A percentile compares a stretch with the other conserved stretches of the same genome.
Conservation (phyloP, 2,888 invertebrate species). For the Chloroclysta siterata region DNA sequence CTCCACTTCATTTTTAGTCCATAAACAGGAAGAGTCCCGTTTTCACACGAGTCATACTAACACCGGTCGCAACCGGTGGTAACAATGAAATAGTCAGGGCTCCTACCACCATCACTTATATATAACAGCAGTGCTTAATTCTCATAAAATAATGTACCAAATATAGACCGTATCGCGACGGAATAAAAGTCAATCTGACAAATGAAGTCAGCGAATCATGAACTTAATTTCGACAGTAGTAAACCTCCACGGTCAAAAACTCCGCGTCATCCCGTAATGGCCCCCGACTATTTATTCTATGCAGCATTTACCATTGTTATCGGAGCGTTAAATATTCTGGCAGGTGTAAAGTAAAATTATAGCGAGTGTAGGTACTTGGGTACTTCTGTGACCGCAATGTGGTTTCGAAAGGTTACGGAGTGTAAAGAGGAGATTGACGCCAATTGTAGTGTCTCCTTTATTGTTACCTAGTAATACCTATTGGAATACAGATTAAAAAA, state of each 20-base stretch:
- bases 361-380: constrained; percentile 22
- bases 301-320: constrained; percentile 56
- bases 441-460: constrained; percentile 23
- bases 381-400: constrained; percentile 47
- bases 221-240: background rate
- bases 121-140: background rate
- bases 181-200: background rate
- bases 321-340: constrained; percentile 61
- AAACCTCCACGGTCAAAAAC: constrained; percentile 23
- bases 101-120: no score
- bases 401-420: constrained; percentile 30
- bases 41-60: constrained; percentile 18
- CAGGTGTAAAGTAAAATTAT: constrained; percentile 51
- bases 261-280: constrained; percentile 35
- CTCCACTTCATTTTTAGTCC: constrained; percentile 1
- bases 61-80: constrained; percentile 17
- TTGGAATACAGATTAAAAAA: background rate
- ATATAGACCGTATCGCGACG: background rate
- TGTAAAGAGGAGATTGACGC: constrained; percentile 25
- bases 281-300: constrained; percentile 44
- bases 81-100: constrained; percentile 24
- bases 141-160: background rate
- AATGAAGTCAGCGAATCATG: background rate
- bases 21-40: constrained; percentile 10
- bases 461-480: constrained; percentile 3